Percentiles rank a stretch among this genome's conserved stretches.
These are phyloP conservation scores for Paratilapia polleni DNA, from an alignment of 2,113 vertebrate genomes.

Conservation along the genomic window DNA sequence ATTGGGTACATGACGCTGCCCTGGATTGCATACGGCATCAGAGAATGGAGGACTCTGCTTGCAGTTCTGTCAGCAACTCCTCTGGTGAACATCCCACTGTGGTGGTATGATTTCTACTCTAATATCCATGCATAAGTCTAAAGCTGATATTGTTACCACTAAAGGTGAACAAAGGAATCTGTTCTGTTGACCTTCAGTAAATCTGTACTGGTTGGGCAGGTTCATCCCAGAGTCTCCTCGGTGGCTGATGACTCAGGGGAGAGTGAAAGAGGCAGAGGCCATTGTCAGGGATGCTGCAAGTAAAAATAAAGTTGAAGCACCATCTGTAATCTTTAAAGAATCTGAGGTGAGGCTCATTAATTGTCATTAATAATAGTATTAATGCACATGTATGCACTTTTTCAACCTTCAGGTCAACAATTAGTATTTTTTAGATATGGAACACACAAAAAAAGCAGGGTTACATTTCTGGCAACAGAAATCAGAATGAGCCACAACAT, in stretches of 20 bases:
- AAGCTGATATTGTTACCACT: neutral
- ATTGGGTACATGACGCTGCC: constrained; percentile 93
- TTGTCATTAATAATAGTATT: neutral
- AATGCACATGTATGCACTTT: neutral
- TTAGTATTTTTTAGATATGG: neutral
- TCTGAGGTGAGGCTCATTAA: constrained; percentile 79
- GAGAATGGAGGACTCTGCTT: constrained; percentile 89
- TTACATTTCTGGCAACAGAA: neutral
- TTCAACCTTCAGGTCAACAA: neutral
- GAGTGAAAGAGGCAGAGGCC: constrained; percentile 85
- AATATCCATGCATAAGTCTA: neutral
- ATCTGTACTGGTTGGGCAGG: constrained; percentile 72
- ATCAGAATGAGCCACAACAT: constrained; percentile 6
- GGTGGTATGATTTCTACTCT: constrained; percentile 82
- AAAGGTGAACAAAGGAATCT: neutral
- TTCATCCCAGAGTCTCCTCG: constrained; percentile 92
- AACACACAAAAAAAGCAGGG: neutral
- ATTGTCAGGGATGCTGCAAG: constrained; percentile 87
- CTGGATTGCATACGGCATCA: constrained; percentile 86
- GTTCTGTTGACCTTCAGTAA: neutral
- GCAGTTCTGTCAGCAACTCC: constrained; percentile 83
- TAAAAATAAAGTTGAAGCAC: constrained; percentile 82
- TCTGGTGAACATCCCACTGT: constrained; percentile 84
- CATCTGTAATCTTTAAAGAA: constrained; percentile 84
- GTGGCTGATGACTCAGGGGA: constrained; percentile 90